Base-by-base conservation (phyloP, 2,888 invertebrate species). In the Hirtodrosophila duncani region DNA sequence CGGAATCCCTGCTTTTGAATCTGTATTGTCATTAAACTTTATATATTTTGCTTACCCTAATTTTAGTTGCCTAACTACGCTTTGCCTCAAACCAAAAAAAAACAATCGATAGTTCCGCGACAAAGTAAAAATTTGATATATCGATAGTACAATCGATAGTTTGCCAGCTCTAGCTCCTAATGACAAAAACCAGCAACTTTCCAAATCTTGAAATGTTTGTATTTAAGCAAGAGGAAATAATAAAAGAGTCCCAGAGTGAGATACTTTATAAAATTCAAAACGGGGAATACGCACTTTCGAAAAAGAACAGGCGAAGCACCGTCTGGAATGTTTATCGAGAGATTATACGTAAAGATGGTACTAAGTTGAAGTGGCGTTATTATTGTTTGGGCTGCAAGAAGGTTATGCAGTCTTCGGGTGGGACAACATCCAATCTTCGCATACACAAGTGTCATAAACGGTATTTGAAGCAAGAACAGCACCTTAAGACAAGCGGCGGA, bases 251-350 rank as follows among this genome's bases (percentile, higher is more conserved):
- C 1, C 72, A 70, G 7, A 20, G 75, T 13, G 79, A 72, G 31
- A 72, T 72, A 34, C 34, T 71, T n/a, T 36, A 74, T 0, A 75
- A 75, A 58, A 65, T 75, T 21, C 55, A 62, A 14, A 53, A 49
- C 1, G 80, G 80, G 7, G 57, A 66, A 5, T 75, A 75, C 30
- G 26, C 31, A 4, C 56, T 75, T 1, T 61, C 66, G 1, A 77
- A 68, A 17, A 77, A 75, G 48, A 72, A 75, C 8, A 79, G 60
- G 14, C 80, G 74, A 1, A 80, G 80, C 43, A 42, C 62, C 0
- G 74, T 75, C 1, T 75, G 74, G 74, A 65, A 75, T 18, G 74
- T 75, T 2, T 75, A 80, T 16, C 39, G 77, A 2, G 80, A 77
- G 14, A 75, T 75, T 1, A 60, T 48, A 0, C 63, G 68, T 7